phyloP scores from a whole-genome alignment of 2,113 vertebrate species.

The Raja brachyura region DNA sequence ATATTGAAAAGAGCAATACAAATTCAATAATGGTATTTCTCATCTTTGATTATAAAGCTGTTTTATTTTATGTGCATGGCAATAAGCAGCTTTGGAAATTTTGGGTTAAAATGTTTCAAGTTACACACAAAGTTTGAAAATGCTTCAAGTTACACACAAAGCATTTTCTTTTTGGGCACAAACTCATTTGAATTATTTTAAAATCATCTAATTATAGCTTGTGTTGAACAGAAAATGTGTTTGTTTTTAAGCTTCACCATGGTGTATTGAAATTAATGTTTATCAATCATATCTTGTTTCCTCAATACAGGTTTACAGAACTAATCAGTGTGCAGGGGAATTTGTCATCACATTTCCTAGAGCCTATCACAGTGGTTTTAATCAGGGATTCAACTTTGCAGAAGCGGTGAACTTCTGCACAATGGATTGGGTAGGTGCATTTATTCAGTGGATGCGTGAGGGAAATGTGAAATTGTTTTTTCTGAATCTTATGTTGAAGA shows the following conservation, averaged over 20 bases:
- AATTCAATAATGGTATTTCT: neutral
- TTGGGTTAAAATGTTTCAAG: too few species aligned
- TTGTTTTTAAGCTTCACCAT: neutral
- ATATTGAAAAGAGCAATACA: neutral
- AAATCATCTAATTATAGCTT: neutral
- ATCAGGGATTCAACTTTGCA: conserved; percentile 97
- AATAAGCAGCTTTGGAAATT: neutral
- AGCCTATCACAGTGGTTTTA: conserved; percentile 97
- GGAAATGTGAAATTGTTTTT: neutral
- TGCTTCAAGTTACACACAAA: too few species aligned
- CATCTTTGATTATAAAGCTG: neutral
- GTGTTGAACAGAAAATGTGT: neutral
- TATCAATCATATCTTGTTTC: conserved; percentile 27
- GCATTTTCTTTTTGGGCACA: too few species aligned
- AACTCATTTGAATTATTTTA: neutral
- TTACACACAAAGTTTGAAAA: too few species aligned
- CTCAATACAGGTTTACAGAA: conserved; percentile 78
- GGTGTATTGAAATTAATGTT: neutral
- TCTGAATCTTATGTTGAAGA: neutral
- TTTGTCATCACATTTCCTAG: conserved; percentile 96
- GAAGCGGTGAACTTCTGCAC: conserved; percentile 99
- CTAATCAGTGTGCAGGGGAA: conserved; percentile 96
- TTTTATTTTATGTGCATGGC: neutral
- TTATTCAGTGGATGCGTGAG: neutral
- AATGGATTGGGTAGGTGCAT: conserved; percentile 81